Percentiles rank a stretch among this genome's conserved stretches.
These are phyloP conservation scores for Myotis brandtii DNA, from an alignment of 2,113 vertebrate species.

Conservation along the genomic window DNA sequence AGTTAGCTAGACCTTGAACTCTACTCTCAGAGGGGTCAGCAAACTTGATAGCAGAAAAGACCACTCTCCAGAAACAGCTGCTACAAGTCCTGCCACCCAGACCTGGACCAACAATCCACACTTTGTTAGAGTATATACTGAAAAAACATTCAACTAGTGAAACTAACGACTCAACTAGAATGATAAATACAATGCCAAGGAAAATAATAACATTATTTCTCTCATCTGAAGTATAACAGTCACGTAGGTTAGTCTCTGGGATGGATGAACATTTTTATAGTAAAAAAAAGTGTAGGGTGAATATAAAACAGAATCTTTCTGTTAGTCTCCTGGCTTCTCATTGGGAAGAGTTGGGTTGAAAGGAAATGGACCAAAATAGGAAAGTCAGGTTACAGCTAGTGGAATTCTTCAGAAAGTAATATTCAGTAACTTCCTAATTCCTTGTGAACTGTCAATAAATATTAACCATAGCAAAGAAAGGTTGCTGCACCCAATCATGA, in stretches of 20 bases:
- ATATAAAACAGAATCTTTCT: slow-evolving; percentile 21
- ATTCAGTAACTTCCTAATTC: background rate
- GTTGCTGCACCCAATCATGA: background rate
- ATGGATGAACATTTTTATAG: background rate
- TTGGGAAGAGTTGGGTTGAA: background rate
- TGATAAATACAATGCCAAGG: background rate
- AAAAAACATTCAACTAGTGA: background rate
- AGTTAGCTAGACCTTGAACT: background rate
- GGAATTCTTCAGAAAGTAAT: background rate
- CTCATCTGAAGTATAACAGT: slow-evolving; percentile 19
- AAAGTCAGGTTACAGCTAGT: background rate
- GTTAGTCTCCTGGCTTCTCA: background rate
- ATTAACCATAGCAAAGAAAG: slow-evolving; percentile 21
- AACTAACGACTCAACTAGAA: background rate
- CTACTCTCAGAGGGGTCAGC: background rate
- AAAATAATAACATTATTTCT: background rate
- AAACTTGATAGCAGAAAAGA: slow-evolving; percentile 36
- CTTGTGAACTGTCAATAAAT: background rate
- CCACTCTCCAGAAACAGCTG: background rate
- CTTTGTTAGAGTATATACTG: background rate
- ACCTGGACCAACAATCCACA: background rate
- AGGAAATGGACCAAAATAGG: slow-evolving; percentile 23
- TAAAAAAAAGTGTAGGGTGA: background rate
- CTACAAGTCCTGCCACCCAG: background rate
- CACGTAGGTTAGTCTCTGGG: background rate